Conservation (phyloP, 1,140 invertebrate genomes). For the Nebria ingens region DNA sequence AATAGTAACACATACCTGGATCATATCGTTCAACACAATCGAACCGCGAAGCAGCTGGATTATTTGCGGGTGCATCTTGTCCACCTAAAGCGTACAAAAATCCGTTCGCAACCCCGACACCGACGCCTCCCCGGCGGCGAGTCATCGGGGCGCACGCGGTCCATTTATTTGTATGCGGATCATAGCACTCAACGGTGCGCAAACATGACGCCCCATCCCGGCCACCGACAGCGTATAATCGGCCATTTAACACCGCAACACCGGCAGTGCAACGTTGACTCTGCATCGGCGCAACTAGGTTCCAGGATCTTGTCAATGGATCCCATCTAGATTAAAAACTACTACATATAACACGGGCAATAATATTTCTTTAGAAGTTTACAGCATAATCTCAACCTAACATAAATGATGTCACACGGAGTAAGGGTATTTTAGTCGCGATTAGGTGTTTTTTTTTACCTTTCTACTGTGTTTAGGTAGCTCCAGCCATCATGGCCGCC, state of each 20-base stretch:
- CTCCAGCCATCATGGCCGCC: constrained; percentile 95
- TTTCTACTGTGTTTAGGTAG: constrained; percentile 84
- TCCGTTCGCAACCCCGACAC: constrained; percentile 71
- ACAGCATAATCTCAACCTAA: too few species aligned
- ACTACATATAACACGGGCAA: too few species aligned
- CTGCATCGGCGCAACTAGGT: constrained; percentile 77
- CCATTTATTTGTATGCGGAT: constrained; percentile 87
- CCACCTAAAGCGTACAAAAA: constrained; percentile 80
- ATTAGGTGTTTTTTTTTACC: constrained; percentile 32
- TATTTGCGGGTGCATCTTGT: constrained; percentile 78
- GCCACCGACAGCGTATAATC: constrained; percentile 86
- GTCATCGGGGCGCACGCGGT: constrained; percentile 80
- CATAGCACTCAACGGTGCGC: constrained; percentile 85
- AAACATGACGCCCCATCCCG: constrained; percentile 86
- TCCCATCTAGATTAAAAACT: constrained; percentile 55
- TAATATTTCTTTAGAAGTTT: too few species aligned
- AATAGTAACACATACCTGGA: constrained; percentile 32
- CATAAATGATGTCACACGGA: too few species aligned
- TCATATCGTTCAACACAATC: constrained; percentile 86
- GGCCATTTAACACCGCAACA: constrained; percentile 74
- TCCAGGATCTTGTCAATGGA: constrained; percentile 74
- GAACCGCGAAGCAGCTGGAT: constrained; percentile 69
- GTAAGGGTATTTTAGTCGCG: too few species aligned
- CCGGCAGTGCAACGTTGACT: constrained; percentile 79
- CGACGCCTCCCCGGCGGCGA: constrained; percentile 78